phyloP scores from a whole-genome alignment of 2,888 invertebrate species.

The Choristoneura rosaceana region DNA sequence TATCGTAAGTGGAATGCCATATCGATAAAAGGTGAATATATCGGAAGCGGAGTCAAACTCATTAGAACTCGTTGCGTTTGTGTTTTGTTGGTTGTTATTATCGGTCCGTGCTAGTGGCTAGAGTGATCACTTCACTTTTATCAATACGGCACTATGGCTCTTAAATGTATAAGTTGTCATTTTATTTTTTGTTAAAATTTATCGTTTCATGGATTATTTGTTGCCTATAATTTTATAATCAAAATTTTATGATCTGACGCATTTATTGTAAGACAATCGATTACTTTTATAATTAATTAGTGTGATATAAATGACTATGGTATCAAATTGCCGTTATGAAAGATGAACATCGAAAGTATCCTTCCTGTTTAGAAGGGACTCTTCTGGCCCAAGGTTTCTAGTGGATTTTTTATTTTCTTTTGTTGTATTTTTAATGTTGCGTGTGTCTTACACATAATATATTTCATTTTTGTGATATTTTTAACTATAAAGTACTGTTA shows the following conservation, averaged over 20 bases:
- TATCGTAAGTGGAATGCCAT: conserved; percentile 85
- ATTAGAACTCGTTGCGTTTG: conserved; percentile 76
- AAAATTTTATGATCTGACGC: conserved; percentile 86
- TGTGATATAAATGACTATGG: conserved; percentile 84
- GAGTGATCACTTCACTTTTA: conserved; percentile 80
- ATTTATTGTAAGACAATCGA: conserved; percentile 86
- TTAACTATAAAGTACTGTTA: conserved; percentile 86
- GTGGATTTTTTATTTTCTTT: conserved; percentile 85
- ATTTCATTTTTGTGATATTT: conserved; percentile 87
- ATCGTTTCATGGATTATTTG: conserved; percentile 83
- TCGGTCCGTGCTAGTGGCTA: conserved; percentile 64
- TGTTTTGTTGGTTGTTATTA: conserved; percentile 75
- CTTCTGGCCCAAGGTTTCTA: conserved; percentile 84
- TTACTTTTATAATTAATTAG: conserved; percentile 86
- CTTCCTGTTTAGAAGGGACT: conserved; percentile 86
- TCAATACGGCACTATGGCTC: conserved; percentile 84
- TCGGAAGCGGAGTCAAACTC: conserved; percentile 84
- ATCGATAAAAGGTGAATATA: conserved; percentile 84
- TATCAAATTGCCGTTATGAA: conserved; percentile 84
- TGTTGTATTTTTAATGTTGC: conserved; percentile 86
- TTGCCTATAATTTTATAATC: conserved; percentile 83
- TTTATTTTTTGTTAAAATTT: conserved; percentile 82
- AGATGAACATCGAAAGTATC: conserved; percentile 86
- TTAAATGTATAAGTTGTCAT: conserved; percentile 82
- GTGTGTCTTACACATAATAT: conserved; percentile 87